Percentiles rank a stretch among this genome's conserved stretches.
These are phyloP conservation scores for Drosophila austrosaltans DNA, from an alignment of 2,888 invertebrate genomes.

Conservation along the genomic window DNA sequence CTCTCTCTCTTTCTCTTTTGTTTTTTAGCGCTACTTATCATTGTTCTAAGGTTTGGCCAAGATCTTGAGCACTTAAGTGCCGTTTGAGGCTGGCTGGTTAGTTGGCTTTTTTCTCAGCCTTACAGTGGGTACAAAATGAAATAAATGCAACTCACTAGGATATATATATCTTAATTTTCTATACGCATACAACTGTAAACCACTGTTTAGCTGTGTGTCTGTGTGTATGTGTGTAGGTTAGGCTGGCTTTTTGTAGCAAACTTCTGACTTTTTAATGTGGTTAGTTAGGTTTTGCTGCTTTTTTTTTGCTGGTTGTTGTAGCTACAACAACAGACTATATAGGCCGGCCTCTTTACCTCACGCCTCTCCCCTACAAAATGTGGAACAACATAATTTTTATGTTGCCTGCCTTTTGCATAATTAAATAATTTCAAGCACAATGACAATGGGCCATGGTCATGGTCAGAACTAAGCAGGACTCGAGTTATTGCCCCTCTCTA, in stretches of 20 bases:
- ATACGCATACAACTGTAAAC: not conserved
- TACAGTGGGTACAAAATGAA: conserved; percentile 49
- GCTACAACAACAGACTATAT: not conserved
- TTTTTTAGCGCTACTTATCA: not conserved
- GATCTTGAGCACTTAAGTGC: conserved; percentile 57
- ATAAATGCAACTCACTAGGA: not conserved
- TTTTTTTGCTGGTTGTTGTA: conserved; percentile 29
- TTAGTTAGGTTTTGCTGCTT: conserved; percentile 44
- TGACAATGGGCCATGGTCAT: conserved; percentile 47
- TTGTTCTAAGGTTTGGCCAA: conserved; percentile 30
- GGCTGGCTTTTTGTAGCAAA: conserved; percentile 35
- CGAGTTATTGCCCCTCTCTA: conserved; percentile 47
- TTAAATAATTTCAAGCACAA: conserved; percentile 59
- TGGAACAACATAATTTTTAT: conserved; percentile 60
- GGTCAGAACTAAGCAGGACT: conserved; percentile 21
- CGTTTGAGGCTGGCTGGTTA: conserved; percentile 44
- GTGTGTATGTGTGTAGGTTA: conserved; percentile 19
- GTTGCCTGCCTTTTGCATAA: conserved; percentile 61
- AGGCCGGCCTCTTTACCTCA: conserved; percentile 8
- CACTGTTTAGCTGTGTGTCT: conserved; percentile 37
- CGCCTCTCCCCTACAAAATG: conserved; percentile 39
- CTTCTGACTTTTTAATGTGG: conserved; percentile 65
- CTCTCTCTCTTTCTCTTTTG: not conserved
- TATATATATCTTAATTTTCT: not conserved
- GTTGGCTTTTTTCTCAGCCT: conserved; percentile 33